These are phyloP conservation scores for Dicrostonyx torquatus DNA, from an alignment of 2,797 vertebrate genomes.

Conservation along the genomic window DNA sequence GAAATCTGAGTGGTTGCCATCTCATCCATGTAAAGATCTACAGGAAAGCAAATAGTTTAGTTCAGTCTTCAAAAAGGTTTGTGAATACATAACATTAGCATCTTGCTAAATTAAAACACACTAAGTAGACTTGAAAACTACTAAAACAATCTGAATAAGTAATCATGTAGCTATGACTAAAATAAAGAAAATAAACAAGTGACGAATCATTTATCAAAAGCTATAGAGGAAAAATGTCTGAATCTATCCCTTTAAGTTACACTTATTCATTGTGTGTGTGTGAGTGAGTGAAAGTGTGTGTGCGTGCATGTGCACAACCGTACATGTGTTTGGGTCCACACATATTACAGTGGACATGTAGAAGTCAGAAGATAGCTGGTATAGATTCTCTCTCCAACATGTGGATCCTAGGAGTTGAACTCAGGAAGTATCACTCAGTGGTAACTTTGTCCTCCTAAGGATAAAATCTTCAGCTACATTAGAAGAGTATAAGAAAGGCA, in stretches of 20 bases:
- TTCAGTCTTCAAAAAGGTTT: conserved; percentile 30
- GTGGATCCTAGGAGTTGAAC: background rate
- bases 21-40: conserved; percentile 88
- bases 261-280: background rate
- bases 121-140: conserved; percentile 46
- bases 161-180: background rate
- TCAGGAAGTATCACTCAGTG: background rate
- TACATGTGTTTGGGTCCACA: too few species aligned
- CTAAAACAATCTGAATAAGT: conserved; percentile 3
- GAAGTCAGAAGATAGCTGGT: background rate
- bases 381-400: background rate
- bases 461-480: conserved; percentile 31
- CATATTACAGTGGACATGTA: background rate
- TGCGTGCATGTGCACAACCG: background rate
- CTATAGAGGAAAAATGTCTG: conserved; percentile 24
- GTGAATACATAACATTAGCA: conserved; percentile 12
- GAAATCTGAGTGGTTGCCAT: conserved; percentile 95
- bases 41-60: conserved; percentile 59
- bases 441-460: background rate
- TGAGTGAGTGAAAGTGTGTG: background rate
- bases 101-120: background rate
- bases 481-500: background rate
- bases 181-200: conserved; percentile 49
- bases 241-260: background rate
- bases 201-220: conserved; percentile 40